phyloP scores from a whole-genome alignment of 2,797 vertebrate species.

The Schizopygopsis malacanthus region DNA sequence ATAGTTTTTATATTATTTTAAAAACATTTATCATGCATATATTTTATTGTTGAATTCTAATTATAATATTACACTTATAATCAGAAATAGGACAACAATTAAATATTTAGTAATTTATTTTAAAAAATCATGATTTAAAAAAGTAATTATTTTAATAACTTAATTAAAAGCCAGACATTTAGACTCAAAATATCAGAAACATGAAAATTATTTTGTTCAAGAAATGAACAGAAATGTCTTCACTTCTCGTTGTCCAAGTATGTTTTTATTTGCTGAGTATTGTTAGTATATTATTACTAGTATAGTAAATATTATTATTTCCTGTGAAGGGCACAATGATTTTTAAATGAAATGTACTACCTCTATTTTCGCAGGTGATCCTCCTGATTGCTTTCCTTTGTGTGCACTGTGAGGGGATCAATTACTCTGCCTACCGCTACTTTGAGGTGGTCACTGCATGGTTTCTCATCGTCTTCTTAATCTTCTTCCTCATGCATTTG shows the following conservation, averaged over 20 bases:
- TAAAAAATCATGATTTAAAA: too few species aligned
- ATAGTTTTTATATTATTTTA: neutral
- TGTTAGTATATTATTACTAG: too few species aligned
- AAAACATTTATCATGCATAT: neutral
- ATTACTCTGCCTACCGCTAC: conserved; percentile 81
- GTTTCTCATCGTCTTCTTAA: conserved; percentile 87
- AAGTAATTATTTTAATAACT: neutral
- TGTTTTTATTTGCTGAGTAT: neutral
- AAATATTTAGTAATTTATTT: too few species aligned
- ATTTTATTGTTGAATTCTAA: neutral
- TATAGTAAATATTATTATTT: neutral
- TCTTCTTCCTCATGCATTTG: conserved; percentile 88
- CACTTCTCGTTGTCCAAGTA: neutral
- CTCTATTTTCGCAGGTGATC: conserved; percentile 74
- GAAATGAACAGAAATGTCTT: neutral
- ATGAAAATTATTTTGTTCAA: neutral
- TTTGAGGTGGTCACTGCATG: conserved; percentile 90
- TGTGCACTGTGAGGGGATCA: conserved; percentile 76
- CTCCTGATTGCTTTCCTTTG: conserved; percentile 89
- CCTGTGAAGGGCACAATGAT: neutral
- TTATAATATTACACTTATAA: too few species aligned
- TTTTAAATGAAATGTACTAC: neutral
- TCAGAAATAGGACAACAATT: too few species aligned
- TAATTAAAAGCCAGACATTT: neutral
- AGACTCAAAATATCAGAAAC: neutral